These are phyloP conservation scores for Sipha maydis DNA, from an alignment of 2,888 invertebrate genomes.

Conservation along the genomic window DNA sequence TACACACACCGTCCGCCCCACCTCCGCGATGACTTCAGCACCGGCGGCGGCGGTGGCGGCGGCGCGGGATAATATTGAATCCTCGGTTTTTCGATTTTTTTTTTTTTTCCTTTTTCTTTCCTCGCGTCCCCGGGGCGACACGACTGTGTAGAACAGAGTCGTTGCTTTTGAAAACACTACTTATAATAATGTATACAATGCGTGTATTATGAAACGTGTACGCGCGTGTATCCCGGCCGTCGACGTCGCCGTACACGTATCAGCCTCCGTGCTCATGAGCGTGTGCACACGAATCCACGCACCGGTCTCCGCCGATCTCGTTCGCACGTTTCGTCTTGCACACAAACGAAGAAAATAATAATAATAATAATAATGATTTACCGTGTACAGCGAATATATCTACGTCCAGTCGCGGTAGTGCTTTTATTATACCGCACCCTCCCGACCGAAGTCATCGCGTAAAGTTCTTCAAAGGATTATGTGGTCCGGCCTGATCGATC, in stretches of 20 bases:
- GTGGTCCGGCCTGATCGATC: no score
- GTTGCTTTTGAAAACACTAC: constrained; percentile 20
- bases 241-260: background rate
- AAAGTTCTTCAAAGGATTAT: no score
- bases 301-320: background rate
- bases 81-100: constrained; percentile 12
- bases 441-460: no score
- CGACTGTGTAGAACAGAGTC: constrained; percentile 11
- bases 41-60: no score
- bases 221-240: background rate
- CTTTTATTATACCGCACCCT: background rate
- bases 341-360: background rate
- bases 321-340: background rate
- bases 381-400: background rate
- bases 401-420: background rate
- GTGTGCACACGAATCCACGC: background rate
- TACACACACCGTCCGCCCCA: background rate
- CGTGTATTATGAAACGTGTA: background rate
- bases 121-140: constrained; percentile 34
- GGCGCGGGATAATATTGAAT: constrained; percentile 7
- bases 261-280: background rate
- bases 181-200: background rate
- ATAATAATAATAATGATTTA: constrained; percentile 13
- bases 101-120: no score
- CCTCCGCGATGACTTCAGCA: background rate